Evolutionary conservation across 2,888 invertebrate species (phyloP), one percentile per base, ranked within the genome.

Genomic region (Aquatica leii): DNA sequence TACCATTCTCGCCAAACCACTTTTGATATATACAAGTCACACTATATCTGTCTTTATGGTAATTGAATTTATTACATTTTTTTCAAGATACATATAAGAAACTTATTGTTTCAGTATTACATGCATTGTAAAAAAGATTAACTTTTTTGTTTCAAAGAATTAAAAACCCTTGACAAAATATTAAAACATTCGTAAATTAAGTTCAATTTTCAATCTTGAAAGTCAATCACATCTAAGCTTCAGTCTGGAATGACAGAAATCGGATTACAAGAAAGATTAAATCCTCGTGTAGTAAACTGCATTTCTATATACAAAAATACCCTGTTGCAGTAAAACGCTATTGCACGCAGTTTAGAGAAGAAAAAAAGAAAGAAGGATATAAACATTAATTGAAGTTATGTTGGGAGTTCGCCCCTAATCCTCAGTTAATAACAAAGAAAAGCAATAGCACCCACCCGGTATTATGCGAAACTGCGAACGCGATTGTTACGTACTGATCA

Each of bases 401-500:
- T 59, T 50, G 69, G 68, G 62, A 62, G 62, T 62, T 54, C 62
- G 55, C 62, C 66, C 68, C 67, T 69, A 69, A 72, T 72, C 71
- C 73, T 65, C 65, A 65, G 65, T 68, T 71, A 71, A 72, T 72
- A 71, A 71, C 70, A 65, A 67, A 71, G 71, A 69, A 68, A 68
- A 67, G 67, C 61, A 59, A 69, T 66, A 65, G 65, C 57, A 59
- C 59, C 37, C 54, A 56, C 20, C 61, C 24, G 67, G 70, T 66
- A 69, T 71, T 70, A 71, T 70, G 70, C 70, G 68, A 63, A 63
- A 67, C 59, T 73, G 76, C 74, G 61, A 73, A 69, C 69, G 74
- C 74, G 76, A 80, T 79, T 79, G 80, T 79, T 80, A 78, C 76
- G 79, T 80, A 78, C 78, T 80, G 80, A 80, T 80, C 80, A 80